These are phyloP conservation scores for Excalfactoria chinensis DNA, from an alignment of 2,113 vertebrate species.

Conservation along the genomic window DNA sequence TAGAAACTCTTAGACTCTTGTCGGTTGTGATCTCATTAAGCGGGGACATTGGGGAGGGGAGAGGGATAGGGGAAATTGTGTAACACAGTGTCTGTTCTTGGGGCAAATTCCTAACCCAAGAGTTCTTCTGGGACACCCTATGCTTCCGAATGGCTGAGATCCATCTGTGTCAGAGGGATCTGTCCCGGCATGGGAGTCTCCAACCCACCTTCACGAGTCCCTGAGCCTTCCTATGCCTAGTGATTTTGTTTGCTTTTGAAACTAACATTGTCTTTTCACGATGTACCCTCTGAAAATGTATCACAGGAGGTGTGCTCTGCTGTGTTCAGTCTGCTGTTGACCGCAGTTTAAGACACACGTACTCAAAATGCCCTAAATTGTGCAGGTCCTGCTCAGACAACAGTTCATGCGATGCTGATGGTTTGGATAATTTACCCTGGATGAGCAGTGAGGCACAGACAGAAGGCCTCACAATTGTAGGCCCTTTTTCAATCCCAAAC, in stretches of 20 bases:
- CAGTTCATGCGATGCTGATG: rapidly evolving
- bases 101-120: background rate
- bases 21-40: background rate
- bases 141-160: background rate
- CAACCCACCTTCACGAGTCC: background rate
- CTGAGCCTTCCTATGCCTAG: background rate
- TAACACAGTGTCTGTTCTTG: background rate
- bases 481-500: background rate
- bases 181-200: background rate
- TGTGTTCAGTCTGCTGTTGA: background rate
- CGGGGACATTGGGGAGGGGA: background rate
- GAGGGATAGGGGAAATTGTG: background rate
- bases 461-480: background rate
- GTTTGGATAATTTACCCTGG: background rate
- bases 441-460: background rate
- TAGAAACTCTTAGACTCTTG: background rate
- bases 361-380: background rate
- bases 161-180: background rate
- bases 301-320: background rate
- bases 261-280: background rate
- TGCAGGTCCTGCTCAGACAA: background rate
- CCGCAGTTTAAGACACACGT: background rate
- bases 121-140: rapidly evolving
- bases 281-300: background rate
- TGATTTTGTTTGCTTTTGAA: background rate